Evolutionary conservation across 1,140 invertebrate genomes (phyloP), one percentile per base, ranked within the genome.

Genomic region (Globodera rostochiensis): DNA sequence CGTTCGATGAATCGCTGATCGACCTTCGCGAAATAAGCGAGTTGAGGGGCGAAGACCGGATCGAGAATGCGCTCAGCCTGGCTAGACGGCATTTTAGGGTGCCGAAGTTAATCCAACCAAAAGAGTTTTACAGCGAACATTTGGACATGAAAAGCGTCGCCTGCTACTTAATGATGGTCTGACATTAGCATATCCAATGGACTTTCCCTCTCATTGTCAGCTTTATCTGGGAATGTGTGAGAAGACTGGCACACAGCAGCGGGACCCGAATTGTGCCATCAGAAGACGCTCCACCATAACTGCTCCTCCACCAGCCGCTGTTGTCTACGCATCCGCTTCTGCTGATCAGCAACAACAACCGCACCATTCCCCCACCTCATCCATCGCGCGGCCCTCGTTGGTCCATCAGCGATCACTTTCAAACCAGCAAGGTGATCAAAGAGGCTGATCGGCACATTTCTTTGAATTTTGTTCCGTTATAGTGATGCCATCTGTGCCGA

Each of bases 61-160:
- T 88, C 45, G 88, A 88, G 45, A 80, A 87, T 74, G 87, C 87
- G 5, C 84, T 88, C 47, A 77, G 45, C 36, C 53, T 88, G 13
- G 88, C 87, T 3, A 84, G 85, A 66, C 80, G 80, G 70, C 77
- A 87, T 47, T 86, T 87, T 57, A 77, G 80, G 47, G 88, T 86
- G 47, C 84, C 88, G 3, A 80, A 85, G 47, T 81, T 88, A 15
- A 74, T 88, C 50, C 79, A 74, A 53, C 70, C 85, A 2, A 88
- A 87, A 83, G 87, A 88, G 64, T 83, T 88, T 71, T 81, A 84
- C 75, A 88, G 88, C 74, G 87, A 90, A 71, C 83, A 88, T 50
- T 80, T 88, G 66, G 87, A 88, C 70, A 81, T 74, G 53, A 89
- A 85, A 73, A 84, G 83, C 45, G 86, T 86, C 25, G 84, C 89